These are phyloP conservation scores for Scaptomyza parva DNA, from an alignment of 2,888 invertebrate genomes.

Conservation along the genomic window DNA sequence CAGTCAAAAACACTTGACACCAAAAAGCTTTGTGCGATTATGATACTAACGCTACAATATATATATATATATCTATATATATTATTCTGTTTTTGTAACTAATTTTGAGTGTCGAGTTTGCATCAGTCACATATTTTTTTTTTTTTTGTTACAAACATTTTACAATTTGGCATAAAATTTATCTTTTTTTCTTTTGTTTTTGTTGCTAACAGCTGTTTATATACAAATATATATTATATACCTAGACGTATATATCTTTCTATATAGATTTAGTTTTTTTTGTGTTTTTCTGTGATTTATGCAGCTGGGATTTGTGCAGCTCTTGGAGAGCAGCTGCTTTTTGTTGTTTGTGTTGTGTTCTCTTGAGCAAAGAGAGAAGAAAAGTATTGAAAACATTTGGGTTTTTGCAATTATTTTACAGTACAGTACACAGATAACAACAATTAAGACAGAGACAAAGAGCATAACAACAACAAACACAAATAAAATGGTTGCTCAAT, in stretches of 20 bases:
- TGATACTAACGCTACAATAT: slow-evolving; percentile 9
- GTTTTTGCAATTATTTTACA: slow-evolving; percentile 40
- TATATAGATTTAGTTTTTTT: neutral
- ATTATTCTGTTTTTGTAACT: slow-evolving; percentile 14
- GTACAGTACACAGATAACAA: slow-evolving; percentile 36
- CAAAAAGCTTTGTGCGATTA: slow-evolving; percentile 13
- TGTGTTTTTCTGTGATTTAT: no score
- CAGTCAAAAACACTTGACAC: slow-evolving; percentile 26
- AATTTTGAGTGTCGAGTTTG: slow-evolving; percentile 43
- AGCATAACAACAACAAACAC: slow-evolving; percentile 4
- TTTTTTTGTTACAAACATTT: slow-evolving; percentile 56
- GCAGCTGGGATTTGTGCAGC: neutral
- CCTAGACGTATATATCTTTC: slow-evolving; percentile 8
- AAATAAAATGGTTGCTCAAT: neutral
- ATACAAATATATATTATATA: slow-evolving; percentile 17
- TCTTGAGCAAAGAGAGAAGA: slow-evolving; percentile 38
- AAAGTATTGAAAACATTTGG: slow-evolving; percentile 6
- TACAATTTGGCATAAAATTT: slow-evolving; percentile 49
- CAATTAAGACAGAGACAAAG: slow-evolving; percentile 24
- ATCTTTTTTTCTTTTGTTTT: slow-evolving; percentile 10
- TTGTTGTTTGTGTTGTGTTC: slow-evolving; percentile 11
- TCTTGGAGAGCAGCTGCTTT: slow-evolving; percentile 5
- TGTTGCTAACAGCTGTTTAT: slow-evolving; percentile 23
- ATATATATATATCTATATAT: slow-evolving; percentile 1
- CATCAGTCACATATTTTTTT: slow-evolving; percentile 53